Percentiles rank a stretch among this genome's conserved stretches.
These are phyloP conservation scores for Rhimphoctona megacephalus DNA, from an alignment of 2,888 invertebrate species.

Conservation along the genomic window DNA sequence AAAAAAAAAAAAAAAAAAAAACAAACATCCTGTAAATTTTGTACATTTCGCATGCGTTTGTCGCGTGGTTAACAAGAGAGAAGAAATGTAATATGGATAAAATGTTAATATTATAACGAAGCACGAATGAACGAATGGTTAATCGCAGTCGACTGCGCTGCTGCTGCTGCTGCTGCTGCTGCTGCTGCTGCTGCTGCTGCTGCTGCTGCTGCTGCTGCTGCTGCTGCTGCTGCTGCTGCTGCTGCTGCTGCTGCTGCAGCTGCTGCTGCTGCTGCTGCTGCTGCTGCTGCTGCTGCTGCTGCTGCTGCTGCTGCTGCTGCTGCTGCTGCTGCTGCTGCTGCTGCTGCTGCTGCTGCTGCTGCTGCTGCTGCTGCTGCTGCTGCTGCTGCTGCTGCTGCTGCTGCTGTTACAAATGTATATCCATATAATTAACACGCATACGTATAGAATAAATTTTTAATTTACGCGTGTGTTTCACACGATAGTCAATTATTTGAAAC, in stretches of 20 bases:
- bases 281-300: too few relatives aligned
- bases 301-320: too few relatives aligned
- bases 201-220: too few relatives aligned
- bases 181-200: too few relatives aligned
- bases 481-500: slow-evolving; percentile 30
- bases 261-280: too few relatives aligned
- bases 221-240: too few relatives aligned
- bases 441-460: slow-evolving; percentile 37
- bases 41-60: slow-evolving; percentile 60
- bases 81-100: slow-evolving; percentile 32
- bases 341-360: too few relatives aligned
- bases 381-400: too few relatives aligned
- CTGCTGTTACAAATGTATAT: slow-evolving; percentile 26
- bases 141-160: slow-evolving; percentile 28
- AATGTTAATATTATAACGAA: slow-evolving; percentile 48
- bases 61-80: slow-evolving; percentile 28
- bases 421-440: background rate
- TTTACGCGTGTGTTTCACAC: slow-evolving; percentile 37
- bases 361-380: too few relatives aligned
- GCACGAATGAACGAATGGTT: slow-evolving; percentile 62
- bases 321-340: too few relatives aligned
- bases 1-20: background rate
- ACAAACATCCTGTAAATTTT: slow-evolving; percentile 58
- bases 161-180: too few relatives aligned
- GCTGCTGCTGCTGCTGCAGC: too few relatives aligned